Evolutionary conservation across 2,113 vertebrate species (phyloP), one percentile per base, ranked within the genome.

Genomic region (Zootoca vivipara): DNA sequence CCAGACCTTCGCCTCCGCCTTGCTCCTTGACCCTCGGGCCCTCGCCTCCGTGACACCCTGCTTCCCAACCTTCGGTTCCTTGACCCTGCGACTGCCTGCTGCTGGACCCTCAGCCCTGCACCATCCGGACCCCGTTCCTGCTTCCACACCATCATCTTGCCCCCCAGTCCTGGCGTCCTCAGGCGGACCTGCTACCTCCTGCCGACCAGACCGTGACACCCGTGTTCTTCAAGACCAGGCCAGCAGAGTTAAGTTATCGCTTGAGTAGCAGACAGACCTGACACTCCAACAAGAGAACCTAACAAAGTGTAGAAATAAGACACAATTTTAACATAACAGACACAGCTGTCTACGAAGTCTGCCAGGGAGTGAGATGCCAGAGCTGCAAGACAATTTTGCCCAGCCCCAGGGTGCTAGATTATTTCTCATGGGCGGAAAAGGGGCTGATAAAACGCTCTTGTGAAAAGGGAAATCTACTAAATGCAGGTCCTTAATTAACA

Each of bases 401-500:
- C 84, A 92, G 84, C 84, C 7, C 35, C 72, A 90, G 87, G 82
- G 28, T 88, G 81, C 82, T 88, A 87, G 91, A 87, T 85, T 86
- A 30, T 62, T 90, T 40, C 18, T 85, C 90, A 87, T 90, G 90
- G 81, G 67, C 83, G 80, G 46, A 69, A 79, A 92, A 90, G 82
- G 78, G 40, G 42, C 3, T 83, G 85, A 24, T 85, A 0, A 88
- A 87, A 30, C 72, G 42, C 75, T 74, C 62, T 74, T 79, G 80
- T 85, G 89, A 89, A 88, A 83, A 82, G 75, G 5, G 30, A 90
- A 81, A 10, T 7, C 0, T 74, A 26, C 0, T 40, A 90, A 86
- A 90, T 1, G 2, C 67, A 33, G 83, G 75, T 30, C 64, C 82
- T 94, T 93, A 92, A 90, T 94, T 91, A 89, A 83, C 83, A 79